Evolutionary conservation across 2,797 vertebrate genomes (phyloP).

Genomic region (Cynodonichthys magdalenae): DNA sequence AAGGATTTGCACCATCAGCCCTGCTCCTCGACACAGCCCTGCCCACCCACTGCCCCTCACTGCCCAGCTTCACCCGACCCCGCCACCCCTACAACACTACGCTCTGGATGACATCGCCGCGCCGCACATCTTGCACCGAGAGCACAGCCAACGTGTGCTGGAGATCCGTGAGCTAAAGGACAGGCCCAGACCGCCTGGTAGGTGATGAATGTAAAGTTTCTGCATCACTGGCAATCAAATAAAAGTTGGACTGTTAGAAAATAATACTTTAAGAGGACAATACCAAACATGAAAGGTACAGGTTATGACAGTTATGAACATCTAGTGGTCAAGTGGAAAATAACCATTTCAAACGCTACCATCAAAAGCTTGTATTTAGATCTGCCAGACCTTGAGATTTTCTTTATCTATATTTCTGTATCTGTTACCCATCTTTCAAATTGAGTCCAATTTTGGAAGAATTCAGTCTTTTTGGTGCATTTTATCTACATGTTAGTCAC

Average conservation of each 20-base stretch:
- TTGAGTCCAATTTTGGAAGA: too few species aligned
- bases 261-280: neutral
- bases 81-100: slow-evolving; percentile 95
- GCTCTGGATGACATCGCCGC: slow-evolving; percentile 94
- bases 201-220: neutral
- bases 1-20: slow-evolving; percentile 97
- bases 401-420: neutral
- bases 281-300: neutral
- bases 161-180: slow-evolving; percentile 95
- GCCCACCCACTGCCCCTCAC: slow-evolving; percentile 90
- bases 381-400: neutral
- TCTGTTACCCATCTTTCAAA: neutral
- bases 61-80: slow-evolving; percentile 93
- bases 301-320: neutral
- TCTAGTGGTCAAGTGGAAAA: neutral
- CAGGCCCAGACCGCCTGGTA: slow-evolving; percentile 85
- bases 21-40: slow-evolving; percentile 95
- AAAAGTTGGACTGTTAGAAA: neutral
- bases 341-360: neutral
- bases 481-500: too few species aligned
- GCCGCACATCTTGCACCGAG: slow-evolving; percentile 88
- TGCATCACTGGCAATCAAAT: neutral
- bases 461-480: too few species aligned
- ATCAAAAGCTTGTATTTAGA: too few species aligned
- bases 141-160: slow-evolving; percentile 88